Evolutionary conservation across 2,113 vertebrate genomes (phyloP).

Genomic region (Vulpes lagopus): DNA sequence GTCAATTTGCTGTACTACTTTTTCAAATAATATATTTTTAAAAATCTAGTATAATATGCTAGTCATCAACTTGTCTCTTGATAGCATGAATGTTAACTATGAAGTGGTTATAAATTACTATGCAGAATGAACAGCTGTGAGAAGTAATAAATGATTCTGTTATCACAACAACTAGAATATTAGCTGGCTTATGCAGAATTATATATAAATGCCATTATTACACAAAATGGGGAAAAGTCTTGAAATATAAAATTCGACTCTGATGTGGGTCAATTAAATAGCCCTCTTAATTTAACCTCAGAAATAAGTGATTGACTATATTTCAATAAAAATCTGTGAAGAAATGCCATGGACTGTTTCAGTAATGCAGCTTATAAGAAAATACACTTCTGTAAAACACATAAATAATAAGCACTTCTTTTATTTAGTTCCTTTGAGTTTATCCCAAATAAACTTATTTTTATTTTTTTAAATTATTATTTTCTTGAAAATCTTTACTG

Average conservation of each 20-base stretch:
- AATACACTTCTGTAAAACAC: background rate
- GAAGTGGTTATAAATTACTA: slow-evolving; percentile 67
- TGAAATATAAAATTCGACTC: slow-evolving; percentile 44
- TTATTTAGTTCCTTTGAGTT: background rate
- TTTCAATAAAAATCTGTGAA: background rate
- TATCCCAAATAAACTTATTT: background rate
- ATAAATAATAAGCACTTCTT: background rate
- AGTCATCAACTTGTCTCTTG: slow-evolving; percentile 58
- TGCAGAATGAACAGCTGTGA: slow-evolving; percentile 61
- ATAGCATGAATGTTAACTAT: slow-evolving; percentile 29
- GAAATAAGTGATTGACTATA: background rate
- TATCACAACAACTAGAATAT: slow-evolving; percentile 56
- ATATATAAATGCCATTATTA: slow-evolving; percentile 34
- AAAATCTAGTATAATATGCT: background rate
- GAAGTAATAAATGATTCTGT: slow-evolving; percentile 62
- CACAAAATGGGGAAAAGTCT: background rate
- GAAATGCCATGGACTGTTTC: background rate
- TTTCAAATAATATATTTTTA: background rate
- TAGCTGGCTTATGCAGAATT: slow-evolving; percentile 56
- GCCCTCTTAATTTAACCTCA: background rate
- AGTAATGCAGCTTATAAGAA: background rate
- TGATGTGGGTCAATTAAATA: background rate
- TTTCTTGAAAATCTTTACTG: background rate
- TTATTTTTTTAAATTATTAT: no score
- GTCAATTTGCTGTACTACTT: background rate